Evolutionary conservation across 2,113 vertebrate species (phyloP).

Genomic region (Rhabdornis inornatus): DNA sequence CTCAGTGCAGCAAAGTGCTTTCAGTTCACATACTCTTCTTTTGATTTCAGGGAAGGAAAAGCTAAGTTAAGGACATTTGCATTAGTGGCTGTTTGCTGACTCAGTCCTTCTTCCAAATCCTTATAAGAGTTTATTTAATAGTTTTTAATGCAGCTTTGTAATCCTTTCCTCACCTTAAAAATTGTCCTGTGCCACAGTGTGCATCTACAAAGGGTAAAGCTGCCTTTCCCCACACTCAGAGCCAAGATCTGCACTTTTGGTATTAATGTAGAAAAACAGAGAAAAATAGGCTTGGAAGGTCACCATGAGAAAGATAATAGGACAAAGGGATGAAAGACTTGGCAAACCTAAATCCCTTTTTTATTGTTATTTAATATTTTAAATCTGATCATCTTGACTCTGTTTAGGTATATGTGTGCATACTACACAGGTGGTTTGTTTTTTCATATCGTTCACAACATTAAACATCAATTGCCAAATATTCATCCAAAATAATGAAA

Average conservation of each 20-base stretch:
- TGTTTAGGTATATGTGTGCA: not conserved
- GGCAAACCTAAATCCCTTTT: not conserved
- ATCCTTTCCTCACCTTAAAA: not conserved
- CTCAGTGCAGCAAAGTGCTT: not conserved
- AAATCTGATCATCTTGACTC: not conserved
- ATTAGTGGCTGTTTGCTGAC: not conserved
- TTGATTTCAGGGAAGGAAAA: not conserved
- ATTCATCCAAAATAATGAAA: not conserved
- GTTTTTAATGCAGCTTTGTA: not conserved
- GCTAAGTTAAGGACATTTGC: not conserved
- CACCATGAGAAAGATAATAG: not conserved
- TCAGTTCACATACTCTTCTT: not conserved
- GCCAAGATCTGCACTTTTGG: not conserved
- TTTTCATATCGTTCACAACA: not conserved
- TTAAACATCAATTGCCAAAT: not conserved
- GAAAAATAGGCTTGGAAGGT: not conserved
- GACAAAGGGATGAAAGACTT: not conserved
- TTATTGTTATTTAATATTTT: not conserved
- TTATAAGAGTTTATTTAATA: not conserved
- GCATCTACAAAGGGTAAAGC: not conserved
- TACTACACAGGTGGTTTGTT: not conserved
- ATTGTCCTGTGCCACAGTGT: not conserved
- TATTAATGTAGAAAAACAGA: not conserved
- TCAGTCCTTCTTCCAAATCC: not conserved
- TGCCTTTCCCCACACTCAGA: not conserved